Percentiles rank a stretch among this genome's conserved stretches.
These are phyloP conservation scores for Drosophila athabasca DNA, from an alignment of 1,140 invertebrate genomes.

Conservation along the genomic window DNA sequence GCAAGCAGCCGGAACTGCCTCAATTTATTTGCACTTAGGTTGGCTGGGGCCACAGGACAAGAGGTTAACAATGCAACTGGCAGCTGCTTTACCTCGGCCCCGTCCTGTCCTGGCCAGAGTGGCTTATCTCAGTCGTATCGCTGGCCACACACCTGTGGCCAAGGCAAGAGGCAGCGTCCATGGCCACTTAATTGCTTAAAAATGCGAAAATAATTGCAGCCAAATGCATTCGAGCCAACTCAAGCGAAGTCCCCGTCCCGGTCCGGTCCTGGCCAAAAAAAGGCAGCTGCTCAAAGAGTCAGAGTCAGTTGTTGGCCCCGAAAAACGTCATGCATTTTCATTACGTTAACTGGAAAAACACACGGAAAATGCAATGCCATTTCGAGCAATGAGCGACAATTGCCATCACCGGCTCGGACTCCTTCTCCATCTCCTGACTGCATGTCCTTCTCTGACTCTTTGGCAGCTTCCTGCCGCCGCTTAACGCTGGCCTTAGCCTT, in stretches of 20 bases:
- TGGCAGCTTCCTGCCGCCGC: slow-evolving; percentile 15
- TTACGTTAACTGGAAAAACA: slow-evolving; percentile 59
- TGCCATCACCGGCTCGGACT: slow-evolving; percentile 32
- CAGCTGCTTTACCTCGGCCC: slow-evolving; percentile 31
- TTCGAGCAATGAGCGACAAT: slow-evolving; percentile 63
- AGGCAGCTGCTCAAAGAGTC: slow-evolving; percentile 12
- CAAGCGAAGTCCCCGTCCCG: not conserved
- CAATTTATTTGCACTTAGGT: slow-evolving; percentile 80
- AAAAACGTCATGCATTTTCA: slow-evolving; percentile 62
- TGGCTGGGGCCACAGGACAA: slow-evolving; percentile 41
- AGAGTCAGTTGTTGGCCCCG: not conserved
- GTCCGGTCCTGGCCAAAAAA: slow-evolving; percentile 3
- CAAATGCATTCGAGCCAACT: slow-evolving; percentile 36
- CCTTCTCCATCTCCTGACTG: slow-evolving; percentile 12
- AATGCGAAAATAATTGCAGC: slow-evolving; percentile 75
- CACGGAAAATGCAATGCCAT: slow-evolving; percentile 48
- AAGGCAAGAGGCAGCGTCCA: slow-evolving; percentile 12
- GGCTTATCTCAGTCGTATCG: slow-evolving; percentile 47
- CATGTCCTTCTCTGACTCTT: slow-evolving; percentile 16
- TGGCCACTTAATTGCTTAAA: slow-evolving; percentile 69
- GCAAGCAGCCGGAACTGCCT: slow-evolving; percentile 56
- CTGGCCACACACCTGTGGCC: slow-evolving; percentile 61
- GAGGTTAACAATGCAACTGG: slow-evolving; percentile 73
- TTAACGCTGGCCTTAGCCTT: slow-evolving; percentile 62
- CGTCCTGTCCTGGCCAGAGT: slow-evolving; percentile 1